Evolutionary conservation across 2,113 vertebrate genomes (phyloP).

Genomic region (Ammodramus savannarum): DNA sequence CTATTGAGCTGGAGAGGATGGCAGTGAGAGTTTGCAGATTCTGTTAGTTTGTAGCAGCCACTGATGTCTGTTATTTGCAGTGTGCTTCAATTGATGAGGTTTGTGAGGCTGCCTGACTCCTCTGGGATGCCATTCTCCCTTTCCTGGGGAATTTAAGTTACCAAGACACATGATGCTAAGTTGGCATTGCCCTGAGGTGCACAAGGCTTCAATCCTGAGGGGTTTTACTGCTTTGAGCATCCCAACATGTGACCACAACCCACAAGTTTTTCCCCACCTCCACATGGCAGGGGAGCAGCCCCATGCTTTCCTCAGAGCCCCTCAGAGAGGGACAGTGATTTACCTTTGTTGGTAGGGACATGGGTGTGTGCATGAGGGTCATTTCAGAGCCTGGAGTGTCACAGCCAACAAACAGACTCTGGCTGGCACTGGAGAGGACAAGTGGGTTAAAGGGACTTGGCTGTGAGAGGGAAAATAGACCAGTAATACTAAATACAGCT

Average conservation of each 20-base stretch:
- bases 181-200: rapidly evolving
- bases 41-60: neutral
- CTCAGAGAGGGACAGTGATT: rapidly evolving
- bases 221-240: neutral
- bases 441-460: neutral
- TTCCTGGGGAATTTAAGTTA: neutral
- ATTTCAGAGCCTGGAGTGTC: neutral
- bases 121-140: neutral
- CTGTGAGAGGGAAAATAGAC: neutral
- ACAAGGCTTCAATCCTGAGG: neutral
- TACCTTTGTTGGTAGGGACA: neutral
- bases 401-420: neutral
- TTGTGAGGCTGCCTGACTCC: rapidly evolving
- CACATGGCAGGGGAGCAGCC: rapidly evolving
- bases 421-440: neutral
- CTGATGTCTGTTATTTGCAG: neutral
- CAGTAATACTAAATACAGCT: neutral
- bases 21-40: neutral
- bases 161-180: neutral
- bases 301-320: neutral
- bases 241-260: neutral
- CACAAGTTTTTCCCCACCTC: neutral
- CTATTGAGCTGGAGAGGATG: neutral
- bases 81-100: rapidly evolving
- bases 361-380: neutral